Evolutionary conservation across 2,888 invertebrate species (phyloP), one percentile per base, ranked within the genome.

Genomic region (Drosophila koepferae): DNA sequence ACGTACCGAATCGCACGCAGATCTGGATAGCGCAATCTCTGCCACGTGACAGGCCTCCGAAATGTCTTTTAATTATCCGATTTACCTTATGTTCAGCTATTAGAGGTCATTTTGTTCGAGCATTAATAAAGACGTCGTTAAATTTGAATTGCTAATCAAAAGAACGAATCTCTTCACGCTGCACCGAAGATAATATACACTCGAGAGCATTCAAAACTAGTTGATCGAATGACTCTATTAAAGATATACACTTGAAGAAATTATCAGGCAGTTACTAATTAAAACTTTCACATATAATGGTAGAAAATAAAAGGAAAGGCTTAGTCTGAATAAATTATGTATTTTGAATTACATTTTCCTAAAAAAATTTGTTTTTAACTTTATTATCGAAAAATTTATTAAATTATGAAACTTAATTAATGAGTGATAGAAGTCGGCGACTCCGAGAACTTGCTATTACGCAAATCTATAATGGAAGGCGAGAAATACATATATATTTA

Each of bases 141-240:
- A 75, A 78, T 78, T 76, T 68, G 81, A 76, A 80, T 78, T 80
- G 78, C 68, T 68, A 78, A 80, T 78, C 40, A 43, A 61, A 28
- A 55, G 23, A 55, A 38, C 31, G 46, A 72, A 53, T 46, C 20
- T 38, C 16, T 38, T 28, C 18, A 14, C 20, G 23, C 20, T 60
- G 54, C 58, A 64, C 46, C 55, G 58, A 64, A 53, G 1, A 8
- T 12, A 36, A 36, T 41, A 54, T 46, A 72, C 72, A 48, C 54
- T 51, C 28, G 16, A 49, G 9, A 55, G 31, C 7, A 31, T 3
- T 8, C 3, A 4, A 20, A 34, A n/a, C 28, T 8, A 41, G 18
- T 7, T 34, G 8, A 12, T 28, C 14, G 38, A 16, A 23, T 31
- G 28, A n/a, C 18, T 51, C 4, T 12, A 18, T 44, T 31, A 14